These are phyloP conservation scores for Cyanistes caeruleus DNA, from an alignment of 2,113 vertebrate species.

Conservation along the genomic window DNA sequence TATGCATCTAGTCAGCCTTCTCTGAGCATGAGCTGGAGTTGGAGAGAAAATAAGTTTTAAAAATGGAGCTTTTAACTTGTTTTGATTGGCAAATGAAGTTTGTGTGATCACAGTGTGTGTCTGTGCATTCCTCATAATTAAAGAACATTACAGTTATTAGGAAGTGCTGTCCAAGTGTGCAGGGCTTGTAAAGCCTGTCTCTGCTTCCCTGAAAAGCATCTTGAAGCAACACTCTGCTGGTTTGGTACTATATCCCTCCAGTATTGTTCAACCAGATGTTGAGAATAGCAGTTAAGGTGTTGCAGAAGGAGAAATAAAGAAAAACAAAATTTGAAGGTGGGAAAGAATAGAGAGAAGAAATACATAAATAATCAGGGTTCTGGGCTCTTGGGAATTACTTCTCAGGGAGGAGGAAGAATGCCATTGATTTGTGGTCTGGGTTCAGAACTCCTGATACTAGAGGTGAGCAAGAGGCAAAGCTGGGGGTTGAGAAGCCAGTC, in stretches of 20 bases:
- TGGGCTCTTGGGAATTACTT: background rate
- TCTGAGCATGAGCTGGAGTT: background rate
- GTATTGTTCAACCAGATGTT: background rate
- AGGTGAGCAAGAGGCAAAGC: rapidly evolving
- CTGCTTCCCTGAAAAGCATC: background rate
- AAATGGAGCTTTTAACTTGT: background rate
- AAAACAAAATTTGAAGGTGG: background rate
- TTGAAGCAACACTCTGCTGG: background rate
- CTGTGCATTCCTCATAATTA: background rate
- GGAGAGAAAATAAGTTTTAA: background rate
- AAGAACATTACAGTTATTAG: background rate
- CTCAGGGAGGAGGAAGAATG: background rate
- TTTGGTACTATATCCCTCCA: background rate
- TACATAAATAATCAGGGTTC: background rate
- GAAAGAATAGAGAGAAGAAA: background rate
- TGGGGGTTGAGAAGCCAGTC: background rate
- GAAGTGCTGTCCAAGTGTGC: background rate
- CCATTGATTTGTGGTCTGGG: background rate
- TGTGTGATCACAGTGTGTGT: background rate
- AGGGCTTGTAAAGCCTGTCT: background rate
- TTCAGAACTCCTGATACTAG: background rate
- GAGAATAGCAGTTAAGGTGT: background rate
- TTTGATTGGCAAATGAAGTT: background rate
- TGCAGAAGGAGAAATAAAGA: background rate
- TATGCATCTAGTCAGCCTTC: background rate